Evolutionary conservation across 2,797 vertebrate genomes (phyloP), one percentile per base, ranked within the genome.

Genomic region (Mormyrops boulengeri): DNA sequence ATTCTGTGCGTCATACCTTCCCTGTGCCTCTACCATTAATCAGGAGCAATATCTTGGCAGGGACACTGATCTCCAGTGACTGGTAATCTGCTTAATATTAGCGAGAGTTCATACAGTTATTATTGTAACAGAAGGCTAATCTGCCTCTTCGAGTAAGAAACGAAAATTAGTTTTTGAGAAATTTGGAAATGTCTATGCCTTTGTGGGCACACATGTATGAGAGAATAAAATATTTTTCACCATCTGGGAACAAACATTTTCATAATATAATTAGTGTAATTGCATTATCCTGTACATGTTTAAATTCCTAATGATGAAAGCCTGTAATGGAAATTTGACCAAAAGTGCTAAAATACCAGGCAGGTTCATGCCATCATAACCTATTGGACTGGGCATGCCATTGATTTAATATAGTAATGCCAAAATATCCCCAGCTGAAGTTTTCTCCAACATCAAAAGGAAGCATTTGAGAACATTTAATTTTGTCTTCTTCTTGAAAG

Each of bases 1-100:
- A 94, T 87, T 89, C 69, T 91, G 92, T 94, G 94, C 94, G 93
- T 95, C 95, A 95, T 89, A 3, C 87, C 30, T 69, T 49, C 91
- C 92, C 91, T 93, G 93, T 90, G 73, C 80, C 92, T 90, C 92
- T 90, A 91, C 92, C 91, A 88, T 92, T 92, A 92, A 88, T 89
- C 88, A 89, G 88, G 92, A 92, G 90, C 80, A 87, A 91, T 89
- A 85, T 89, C 88, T 57, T 66, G 87, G 87, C 55, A 60, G 88
- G 88, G 53, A 88, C 88, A 85, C 88, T 80, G 84, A 86, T 90
- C 89, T 90, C 77, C 62, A 53, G 30, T 19, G 90, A 88, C 89
- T 41, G 85, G 88, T 91, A 87, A 91, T 91, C 60, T 89, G 90
- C 89, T 91, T 90, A 26, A 57, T 57, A 87, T 85, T 38, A 57